Evolutionary conservation across 2,797 vertebrate species (phyloP), one percentile per base, ranked within the genome.

Genomic region (Falco cherrug): DNA sequence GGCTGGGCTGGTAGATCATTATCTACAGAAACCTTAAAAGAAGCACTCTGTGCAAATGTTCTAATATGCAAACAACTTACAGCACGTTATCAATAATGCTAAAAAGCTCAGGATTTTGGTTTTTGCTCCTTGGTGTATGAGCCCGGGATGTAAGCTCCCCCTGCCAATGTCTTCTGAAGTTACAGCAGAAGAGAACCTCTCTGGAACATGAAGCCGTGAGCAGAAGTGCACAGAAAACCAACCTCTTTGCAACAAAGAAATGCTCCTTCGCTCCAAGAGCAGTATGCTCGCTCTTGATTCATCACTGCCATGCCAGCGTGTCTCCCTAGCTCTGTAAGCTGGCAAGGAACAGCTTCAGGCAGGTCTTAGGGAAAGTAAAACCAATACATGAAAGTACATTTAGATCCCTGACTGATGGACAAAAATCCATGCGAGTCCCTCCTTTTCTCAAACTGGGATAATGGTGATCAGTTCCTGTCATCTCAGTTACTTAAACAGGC

Each of bases 21-120:
- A 22, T 11, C 64, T 18, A 9, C 24, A 25, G 54, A 61, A 65
- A 10, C 24, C 25, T 60, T 5, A 5, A 14, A 53, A 45, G 13
- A 22, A 63, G 1, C 14, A 13, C n/a, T 9, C 29, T 13, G 3
- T 1, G 1, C 31, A 63, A 59, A 26, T 16, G 26, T 7, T 74
- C 35, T 37, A 11, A 26, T 16, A 18, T 26, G 26, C 19, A 71
- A 50, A 33, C 53, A 57, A 8, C 56, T 43, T 8, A 9, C 8
- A 64, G 13, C 12, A 18, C 9, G 12, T 16, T 13, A 56, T 4
- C 15, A 73, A 8, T 18, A 35, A 20, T 2, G 47, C 20, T 83
- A 41, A 85, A 54, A 60, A 16, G 5, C 1, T 0, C 3, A 13
- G n/a, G 33, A 33, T 82, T 20, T 71, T 17, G 33, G 10, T 9